Percentiles rank a stretch among this genome's conserved stretches.
phyloP scores from a whole-genome alignment of 2,113 vertebrate species.

The Corydoras maculifer region DNA sequence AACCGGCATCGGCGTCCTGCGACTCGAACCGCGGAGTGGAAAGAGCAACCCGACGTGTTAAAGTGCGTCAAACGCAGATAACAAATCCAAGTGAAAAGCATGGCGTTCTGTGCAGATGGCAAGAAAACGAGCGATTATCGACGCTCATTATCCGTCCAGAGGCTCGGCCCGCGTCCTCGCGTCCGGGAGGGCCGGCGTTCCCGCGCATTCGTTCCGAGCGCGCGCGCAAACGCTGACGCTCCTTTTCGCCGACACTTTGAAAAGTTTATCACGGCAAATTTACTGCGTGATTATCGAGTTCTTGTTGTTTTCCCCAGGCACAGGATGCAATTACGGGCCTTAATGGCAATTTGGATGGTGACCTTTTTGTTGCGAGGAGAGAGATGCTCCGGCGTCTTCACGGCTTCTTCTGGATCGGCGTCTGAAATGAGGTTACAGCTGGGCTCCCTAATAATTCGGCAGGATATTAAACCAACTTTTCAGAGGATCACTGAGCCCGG shows the following conservation, averaged over 20 bases:
- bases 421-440: constrained; percentile 19
- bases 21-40: no score
- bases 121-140: no score
- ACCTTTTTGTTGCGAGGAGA: constrained; percentile 45
- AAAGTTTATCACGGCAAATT: constrained; percentile 51
- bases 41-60: no score
- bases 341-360: constrained; percentile 49
- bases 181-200: constrained; percentile 11
- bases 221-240: constrained; percentile 41
- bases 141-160: no score
- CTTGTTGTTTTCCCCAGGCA: constrained; percentile 39
- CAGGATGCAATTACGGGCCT: constrained; percentile 48
- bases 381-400: constrained; percentile 32
- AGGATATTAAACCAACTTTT: constrained; percentile 28
- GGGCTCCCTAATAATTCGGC: constrained; percentile 17
- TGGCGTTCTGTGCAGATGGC: no score
- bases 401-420: constrained; percentile 31
- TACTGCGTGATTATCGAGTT: constrained; percentile 43
- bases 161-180: no score
- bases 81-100: no score
- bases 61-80: no score
- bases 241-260: constrained; percentile 48
- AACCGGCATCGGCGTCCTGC: no score
- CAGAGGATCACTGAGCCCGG: constrained; percentile 1
- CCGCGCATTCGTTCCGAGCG: constrained; percentile 30